Evolutionary conservation across 1,140 invertebrate genomes (phyloP), one percentile per base, ranked within the genome.

Genomic region (Coelopa frigida): DNA sequence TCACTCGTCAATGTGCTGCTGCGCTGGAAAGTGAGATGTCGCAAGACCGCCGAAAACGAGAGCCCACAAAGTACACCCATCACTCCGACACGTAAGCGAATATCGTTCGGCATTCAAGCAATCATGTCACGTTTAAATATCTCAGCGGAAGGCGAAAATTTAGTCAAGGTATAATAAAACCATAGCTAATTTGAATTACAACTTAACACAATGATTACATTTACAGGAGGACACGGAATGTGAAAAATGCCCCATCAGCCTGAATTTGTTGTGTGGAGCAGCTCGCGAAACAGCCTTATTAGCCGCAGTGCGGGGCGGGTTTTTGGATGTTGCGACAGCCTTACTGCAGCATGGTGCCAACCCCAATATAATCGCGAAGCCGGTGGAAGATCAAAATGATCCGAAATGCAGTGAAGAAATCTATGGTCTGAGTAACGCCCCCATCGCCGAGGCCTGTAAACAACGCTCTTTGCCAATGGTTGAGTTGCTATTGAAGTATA

Each of bases 51-150:
- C 69, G 3, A 46, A 35, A 45, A 38, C 1, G 50, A 40, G 0
- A 47, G 48, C 18, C 37, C 51, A 20, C 21, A 60, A 36, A 51
- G 55, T 24, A 68, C 59, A 4, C 53, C 55, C 8, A 58, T 67
- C 5, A 62, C 58, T 31, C 52, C 83, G 0, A 85, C 83, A 0
- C 79, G 83, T 15, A 76, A 79, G 49, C 77, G 85, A 43, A 87
- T 93, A 48, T 91, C 89, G 0, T 83, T 85, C 56, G 87, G 89
- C 2, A 92, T 94, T 51, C 87, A 90, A 54, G 83, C 84, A 32
- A 82, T 93, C 23, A 87, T 93, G 77, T 87, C 84, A 5, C 84
- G 84, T 55, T 70, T 94, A 29, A 88, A 81, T 64, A 78, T 80
- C 59, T 72, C 54, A 40, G 53, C 55, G 11, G 59, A 55, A 31